Conservation (phyloP, 2,888 invertebrate species). For the Exephanes ischioxanthus region DNA sequence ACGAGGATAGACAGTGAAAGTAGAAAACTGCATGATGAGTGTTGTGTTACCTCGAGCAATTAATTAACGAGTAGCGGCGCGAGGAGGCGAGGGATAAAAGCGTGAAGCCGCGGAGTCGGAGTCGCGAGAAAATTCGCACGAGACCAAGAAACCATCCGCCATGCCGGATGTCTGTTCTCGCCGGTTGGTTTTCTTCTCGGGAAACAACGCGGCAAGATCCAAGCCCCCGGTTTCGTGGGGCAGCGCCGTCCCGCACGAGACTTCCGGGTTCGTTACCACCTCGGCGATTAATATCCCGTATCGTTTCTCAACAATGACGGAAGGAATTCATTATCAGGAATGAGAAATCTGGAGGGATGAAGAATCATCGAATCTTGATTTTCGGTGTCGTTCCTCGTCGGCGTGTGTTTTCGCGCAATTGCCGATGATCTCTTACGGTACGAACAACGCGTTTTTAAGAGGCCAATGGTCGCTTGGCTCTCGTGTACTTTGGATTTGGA, state of each 20-base stretch:
- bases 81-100: conserved; percentile 33
- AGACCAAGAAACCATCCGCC: conserved; percentile 27
- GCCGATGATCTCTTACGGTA: conserved; percentile 2
- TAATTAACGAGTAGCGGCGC: conserved; percentile 38
- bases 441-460: conserved; percentile 18
- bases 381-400: conserved; percentile 16
- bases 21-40: conserved; percentile 49
- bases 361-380: conserved; percentile 11
- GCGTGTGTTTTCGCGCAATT: background rate
- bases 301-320: conserved; percentile 56
- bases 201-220: conserved; percentile 26
- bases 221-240: conserved; percentile 48
- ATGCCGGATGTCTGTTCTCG: conserved; percentile 62
- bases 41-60: conserved; percentile 50
- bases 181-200: conserved; percentile 53
- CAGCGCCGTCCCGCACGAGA: conserved; percentile 19
- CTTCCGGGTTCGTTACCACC: conserved; percentile 60
- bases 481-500: conserved; percentile 38
- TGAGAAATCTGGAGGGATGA: conserved; percentile 55
- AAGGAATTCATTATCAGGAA: conserved; percentile 63
- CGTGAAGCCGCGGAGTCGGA: conserved; percentile 39
- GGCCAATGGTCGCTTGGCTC: conserved; percentile 17
- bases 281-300: conserved; percentile 42
- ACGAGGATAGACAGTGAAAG: conserved; percentile 61
- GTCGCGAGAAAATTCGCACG: conserved; percentile 59